Conservation (phyloP, 2,113 vertebrate genomes). For the Hydropotes inermis region DNA sequence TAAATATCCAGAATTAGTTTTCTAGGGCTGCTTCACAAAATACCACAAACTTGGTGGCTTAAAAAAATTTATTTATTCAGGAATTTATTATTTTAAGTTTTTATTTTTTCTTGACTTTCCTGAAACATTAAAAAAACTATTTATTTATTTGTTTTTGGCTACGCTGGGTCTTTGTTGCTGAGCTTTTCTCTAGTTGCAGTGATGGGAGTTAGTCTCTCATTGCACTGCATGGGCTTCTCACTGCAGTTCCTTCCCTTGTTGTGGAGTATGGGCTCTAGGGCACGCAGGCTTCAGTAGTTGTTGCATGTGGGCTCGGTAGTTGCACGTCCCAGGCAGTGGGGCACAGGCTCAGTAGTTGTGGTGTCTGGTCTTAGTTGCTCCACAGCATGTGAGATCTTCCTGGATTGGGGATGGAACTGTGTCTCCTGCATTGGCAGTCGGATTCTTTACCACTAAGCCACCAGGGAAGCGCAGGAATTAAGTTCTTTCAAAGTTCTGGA, state of each 20-base stretch:
- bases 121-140: neutral
- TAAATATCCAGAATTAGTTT: neutral
- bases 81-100: neutral
- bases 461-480: neutral
- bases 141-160: neutral
- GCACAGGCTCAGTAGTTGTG: neutral
- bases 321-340: neutral
- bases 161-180: neutral
- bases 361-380: neutral
- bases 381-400: neutral
- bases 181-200: neutral
- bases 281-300: neutral
- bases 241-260: neutral
- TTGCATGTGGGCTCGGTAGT: neutral
- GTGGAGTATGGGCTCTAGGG: neutral
- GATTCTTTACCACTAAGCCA: neutral
- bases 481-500: neutral
- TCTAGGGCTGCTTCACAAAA: neutral
- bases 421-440: neutral
- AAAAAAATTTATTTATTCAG: neutral
- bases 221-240: neutral
- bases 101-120: neutral
- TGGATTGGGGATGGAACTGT: neutral
- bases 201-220: neutral
- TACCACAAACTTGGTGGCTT: neutral